These are phyloP conservation scores for Accipiter cooperii DNA, from an alignment of 2,113 vertebrate genomes.

Conservation along the genomic window DNA sequence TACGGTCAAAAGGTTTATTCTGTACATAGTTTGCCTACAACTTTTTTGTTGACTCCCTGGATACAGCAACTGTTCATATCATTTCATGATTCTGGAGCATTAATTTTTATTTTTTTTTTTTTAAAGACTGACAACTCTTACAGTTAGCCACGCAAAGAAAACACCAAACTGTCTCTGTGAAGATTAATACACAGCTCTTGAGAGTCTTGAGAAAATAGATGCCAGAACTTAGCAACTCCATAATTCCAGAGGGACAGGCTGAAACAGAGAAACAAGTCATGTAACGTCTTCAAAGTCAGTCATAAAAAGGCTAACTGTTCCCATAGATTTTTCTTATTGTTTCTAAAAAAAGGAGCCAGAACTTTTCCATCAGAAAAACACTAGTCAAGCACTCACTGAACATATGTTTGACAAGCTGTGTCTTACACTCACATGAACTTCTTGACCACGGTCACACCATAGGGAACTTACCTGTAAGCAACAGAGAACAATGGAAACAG, in stretches of 20 bases:
- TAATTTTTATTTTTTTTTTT: neutral
- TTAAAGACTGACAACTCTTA: neutral
- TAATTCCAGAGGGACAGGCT: slow-evolving; percentile 26
- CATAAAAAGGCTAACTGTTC: slow-evolving; percentile 21
- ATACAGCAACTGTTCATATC: neutral
- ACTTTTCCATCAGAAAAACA: slow-evolving; percentile 2
- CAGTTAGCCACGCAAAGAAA: neutral
- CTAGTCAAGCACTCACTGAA: neutral
- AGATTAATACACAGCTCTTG: neutral
- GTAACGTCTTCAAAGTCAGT: slow-evolving; percentile 25
- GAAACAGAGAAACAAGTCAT: slow-evolving; percentile 29
- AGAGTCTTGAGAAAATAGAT: neutral
- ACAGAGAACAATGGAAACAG: neutral
- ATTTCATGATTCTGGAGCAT: neutral
- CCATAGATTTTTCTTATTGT: slow-evolving; percentile 42
- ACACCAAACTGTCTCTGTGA: neutral
- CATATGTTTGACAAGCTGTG: neutral
- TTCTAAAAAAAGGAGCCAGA: neutral
- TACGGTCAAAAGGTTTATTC: neutral
- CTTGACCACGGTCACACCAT: neutral
- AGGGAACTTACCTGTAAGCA: neutral
- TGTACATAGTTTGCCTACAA: neutral
- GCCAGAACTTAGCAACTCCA: neutral
- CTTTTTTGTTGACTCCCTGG: neutral
- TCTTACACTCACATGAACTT: neutral